Percentiles rank a stretch among this genome's conserved stretches.
Conservation (phyloP, 2,888 invertebrate genomes). For the Leucophenga montana region DNA sequence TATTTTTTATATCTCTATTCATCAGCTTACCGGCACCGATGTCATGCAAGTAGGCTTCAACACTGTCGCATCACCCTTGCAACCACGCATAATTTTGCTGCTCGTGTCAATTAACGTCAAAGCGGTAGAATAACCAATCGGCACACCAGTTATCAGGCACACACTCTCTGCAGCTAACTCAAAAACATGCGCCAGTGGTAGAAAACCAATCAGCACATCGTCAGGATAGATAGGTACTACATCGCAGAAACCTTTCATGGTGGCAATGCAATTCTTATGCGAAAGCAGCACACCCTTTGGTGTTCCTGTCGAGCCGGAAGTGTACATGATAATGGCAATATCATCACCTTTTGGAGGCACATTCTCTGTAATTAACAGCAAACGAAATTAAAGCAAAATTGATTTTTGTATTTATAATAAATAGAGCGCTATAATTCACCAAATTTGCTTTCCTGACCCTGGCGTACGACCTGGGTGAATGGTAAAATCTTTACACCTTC, state of each 20-base stretch:
- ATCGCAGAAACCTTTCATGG: slow-evolving; percentile 87
- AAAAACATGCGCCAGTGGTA: slow-evolving; percentile 97
- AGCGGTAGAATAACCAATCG: slow-evolving; percentile 97
- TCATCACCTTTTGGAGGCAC: slow-evolving; percentile 82
- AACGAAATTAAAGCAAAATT: no score
- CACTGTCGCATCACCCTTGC: slow-evolving; percentile 93
- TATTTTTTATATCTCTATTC: not conserved
- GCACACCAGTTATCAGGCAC: slow-evolving; percentile 87
- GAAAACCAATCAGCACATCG: slow-evolving; percentile 92
- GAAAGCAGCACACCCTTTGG: slow-evolving; percentile 92
- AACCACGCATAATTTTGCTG: slow-evolving; percentile 96
- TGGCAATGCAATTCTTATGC: slow-evolving; percentile 86
- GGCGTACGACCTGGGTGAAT: slow-evolving; percentile 81
- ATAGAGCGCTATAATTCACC: slow-evolving; percentile 69
- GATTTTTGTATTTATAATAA: not conserved
- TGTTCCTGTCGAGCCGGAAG: slow-evolving; percentile 96
- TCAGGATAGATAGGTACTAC: slow-evolving; percentile 80
- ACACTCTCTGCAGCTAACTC: slow-evolving; percentile 94
- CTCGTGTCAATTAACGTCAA: slow-evolving; percentile 93
- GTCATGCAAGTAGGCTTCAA: slow-evolving; percentile 95
- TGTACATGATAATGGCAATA: slow-evolving; percentile 98
- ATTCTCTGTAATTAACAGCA: slow-evolving; percentile 74
- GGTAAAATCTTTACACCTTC: slow-evolving; percentile 82
- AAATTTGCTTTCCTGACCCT: slow-evolving; percentile 75
- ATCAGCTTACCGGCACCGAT: slow-evolving; percentile 88